Conservation (phyloP, 2,797 vertebrate species). For the Meda fulgida region DNA sequence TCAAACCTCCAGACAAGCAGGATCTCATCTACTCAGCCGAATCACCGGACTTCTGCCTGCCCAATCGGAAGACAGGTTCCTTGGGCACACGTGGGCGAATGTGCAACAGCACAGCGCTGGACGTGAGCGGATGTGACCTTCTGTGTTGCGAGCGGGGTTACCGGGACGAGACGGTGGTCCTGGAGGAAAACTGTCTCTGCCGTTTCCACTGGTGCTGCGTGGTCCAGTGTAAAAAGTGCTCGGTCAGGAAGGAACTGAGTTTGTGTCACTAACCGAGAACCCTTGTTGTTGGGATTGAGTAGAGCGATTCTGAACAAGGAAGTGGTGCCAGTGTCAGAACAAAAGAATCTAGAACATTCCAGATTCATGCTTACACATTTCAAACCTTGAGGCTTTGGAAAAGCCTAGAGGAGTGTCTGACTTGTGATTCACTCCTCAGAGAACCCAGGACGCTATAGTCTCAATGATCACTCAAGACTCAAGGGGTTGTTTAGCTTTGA, state of each 20-base stretch:
- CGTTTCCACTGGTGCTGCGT: conserved; percentile 99
- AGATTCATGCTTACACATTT: conserved; percentile 30
- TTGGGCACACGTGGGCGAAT: conserved; percentile 90
- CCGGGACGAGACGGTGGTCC: conserved; percentile 88
- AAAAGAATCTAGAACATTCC: conserved; percentile 24
- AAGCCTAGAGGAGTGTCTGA: conserved; percentile 23
- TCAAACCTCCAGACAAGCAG: conserved; percentile 93
- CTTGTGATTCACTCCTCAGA: conserved; percentile 14
- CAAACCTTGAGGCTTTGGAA: conserved; percentile 25
- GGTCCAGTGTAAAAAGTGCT: conserved; percentile 96
- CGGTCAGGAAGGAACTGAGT: conserved; percentile 91
- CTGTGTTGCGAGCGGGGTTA: conserved; percentile 93
- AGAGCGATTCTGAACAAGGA: background rate
- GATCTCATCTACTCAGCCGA: conserved; percentile 97
- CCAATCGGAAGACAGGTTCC: conserved; percentile 94
- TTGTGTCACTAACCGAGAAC: conserved; percentile 84
- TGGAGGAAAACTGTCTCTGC: conserved; percentile 97
- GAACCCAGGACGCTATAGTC: background rate
- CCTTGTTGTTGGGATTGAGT: background rate
- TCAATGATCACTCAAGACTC: background rate
- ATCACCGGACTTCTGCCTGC: conserved; percentile 94
- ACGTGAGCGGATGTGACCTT: conserved; percentile 95
- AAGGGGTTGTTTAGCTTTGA: conserved; percentile 22
- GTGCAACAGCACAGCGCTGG: conserved; percentile 96
- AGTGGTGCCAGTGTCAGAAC: background rate